phyloP scores from a whole-genome alignment of 2,888 invertebrate species.

The Rapana venosa region DNA sequence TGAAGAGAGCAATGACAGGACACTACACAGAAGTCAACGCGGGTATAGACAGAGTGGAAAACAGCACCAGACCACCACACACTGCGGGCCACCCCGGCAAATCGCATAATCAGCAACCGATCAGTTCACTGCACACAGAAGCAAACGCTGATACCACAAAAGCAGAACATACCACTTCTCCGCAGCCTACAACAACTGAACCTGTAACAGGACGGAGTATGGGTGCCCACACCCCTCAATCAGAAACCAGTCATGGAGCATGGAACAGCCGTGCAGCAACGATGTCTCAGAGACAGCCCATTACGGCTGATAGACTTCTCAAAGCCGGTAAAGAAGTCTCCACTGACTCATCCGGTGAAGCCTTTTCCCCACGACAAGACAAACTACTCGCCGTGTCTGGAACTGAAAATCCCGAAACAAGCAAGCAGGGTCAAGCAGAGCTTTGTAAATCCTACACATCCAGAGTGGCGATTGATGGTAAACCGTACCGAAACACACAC shows the following conservation, averaged over 20 bases:
- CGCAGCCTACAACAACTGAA: neutral
- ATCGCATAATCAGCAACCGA: no score
- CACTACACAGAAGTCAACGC: no score
- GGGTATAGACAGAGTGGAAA: no score
- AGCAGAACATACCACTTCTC: neutral
- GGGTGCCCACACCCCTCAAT: no score
- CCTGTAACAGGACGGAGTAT: no score
- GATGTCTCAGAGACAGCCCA: neutral
- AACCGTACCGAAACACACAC: neutral
- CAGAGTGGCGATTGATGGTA: neutral
- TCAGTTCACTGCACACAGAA: neutral
- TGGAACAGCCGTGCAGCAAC: neutral
- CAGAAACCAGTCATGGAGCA: no score
- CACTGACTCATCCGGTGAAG: neutral
- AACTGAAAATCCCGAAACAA: neutral
- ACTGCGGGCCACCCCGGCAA: no score
- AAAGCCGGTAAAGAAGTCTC: neutral
- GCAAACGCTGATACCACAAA: neutral
- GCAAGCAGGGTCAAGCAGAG: neutral
- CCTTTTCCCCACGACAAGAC: neutral
- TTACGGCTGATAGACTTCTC: neutral
- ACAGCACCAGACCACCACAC: no score
- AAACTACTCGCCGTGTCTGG: neutral
- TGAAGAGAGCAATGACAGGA: no score
- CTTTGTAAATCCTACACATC: neutral